Base-by-base conservation (phyloP, 2,888 invertebrate genomes). In the Pristionchus entomophagus region DNA sequence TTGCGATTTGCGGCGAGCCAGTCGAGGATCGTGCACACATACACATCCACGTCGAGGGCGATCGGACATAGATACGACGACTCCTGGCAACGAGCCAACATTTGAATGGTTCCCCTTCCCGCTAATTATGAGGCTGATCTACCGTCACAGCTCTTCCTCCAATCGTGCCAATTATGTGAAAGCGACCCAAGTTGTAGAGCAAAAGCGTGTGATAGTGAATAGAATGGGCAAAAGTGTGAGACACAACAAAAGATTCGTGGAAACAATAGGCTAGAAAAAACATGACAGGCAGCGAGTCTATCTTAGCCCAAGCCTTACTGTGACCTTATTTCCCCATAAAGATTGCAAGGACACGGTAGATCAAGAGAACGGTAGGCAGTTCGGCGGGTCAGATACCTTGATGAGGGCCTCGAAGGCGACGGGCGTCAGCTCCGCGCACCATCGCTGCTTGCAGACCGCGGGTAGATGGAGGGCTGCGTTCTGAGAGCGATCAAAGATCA, bases 351-450 rank as follows among this genome's bases (percentile, higher is more conserved):
- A 14, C 12, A 65, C 65, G 65, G 65, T 65, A 35, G 38, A 32
- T 17, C 41, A 45, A 14, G 45, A 10, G 45, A 10, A 45, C 45
- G 45, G 14, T 10, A 14, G 45, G 45, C 8, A 14, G 45, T 45
- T 45, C 45, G 45, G 14, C 14, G n/a, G 38, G 26, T 41, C 41
- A 59, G 12, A 32, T 17, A 73, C 73, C 73, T 41, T 73, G n/a
- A 73, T 73, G 73, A 73, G 73, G 19, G 73, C 73, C 45, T 73
- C 73, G 73, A 73, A 73, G 73, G 73, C 73, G 26, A 41, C 41
- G 22, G 73, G n/a, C 41, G 73, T 41, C 73, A 73, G 73, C 41
- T 73, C 41, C 41, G 41, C 22, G 41, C 73, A 73, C 73, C 73
- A 73, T 41, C 41, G n/a, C 73, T 73, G 73, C 73, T 73, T 73